Base-by-base conservation (phyloP, 2,888 invertebrate genomes). In the Axea sp. region DNA sequence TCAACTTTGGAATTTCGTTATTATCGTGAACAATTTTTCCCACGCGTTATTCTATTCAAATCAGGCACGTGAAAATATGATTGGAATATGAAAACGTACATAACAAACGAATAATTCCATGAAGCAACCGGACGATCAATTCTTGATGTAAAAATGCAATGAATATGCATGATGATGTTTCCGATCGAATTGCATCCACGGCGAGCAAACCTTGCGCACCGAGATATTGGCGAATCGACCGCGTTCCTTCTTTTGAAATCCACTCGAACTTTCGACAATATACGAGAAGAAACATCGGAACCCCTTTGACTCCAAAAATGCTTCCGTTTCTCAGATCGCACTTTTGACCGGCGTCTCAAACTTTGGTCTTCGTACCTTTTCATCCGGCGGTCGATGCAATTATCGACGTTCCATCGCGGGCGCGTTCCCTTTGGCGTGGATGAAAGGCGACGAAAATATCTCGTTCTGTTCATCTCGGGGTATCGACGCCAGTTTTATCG, bases 371-470 rank as follows among this genome's bases (percentile, higher is more conserved):
- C 28, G 60, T 45, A 51, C 37, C 51, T 35, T 68, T 60, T 60
- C 68, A 68, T 59, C 30, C 51, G 17, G 30, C 22, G 22, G 53
- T 45, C 60, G 39, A 60, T 60, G 69, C 69, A 69, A 69, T 69
- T 69, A 69, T 45, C 30, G 17, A 30, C 45, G 37, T 65, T 65
- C 45, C 65, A 15, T 37, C 37, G 30, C 17, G 41, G 41, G 55
- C 11, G 28, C 28, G n/a, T 1, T 26, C 9, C 35, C 31, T 62
- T 39, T 28, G 12, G 45, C 17, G 26, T 4, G 19, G 67, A 57
- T 57, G 51, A 57, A 68, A 68, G 43, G 12, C 49, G 57, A 39
- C 11, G 57, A 59, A 68, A 59, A 57, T 67, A 65, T 55, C 41
- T 49, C 15, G 26, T 14, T 35, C 19, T n/a, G 37, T 37, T 55